These are phyloP conservation scores for Turdus rufiventris DNA, from an alignment of 2,113 vertebrate genomes.

Conservation along the genomic window DNA sequence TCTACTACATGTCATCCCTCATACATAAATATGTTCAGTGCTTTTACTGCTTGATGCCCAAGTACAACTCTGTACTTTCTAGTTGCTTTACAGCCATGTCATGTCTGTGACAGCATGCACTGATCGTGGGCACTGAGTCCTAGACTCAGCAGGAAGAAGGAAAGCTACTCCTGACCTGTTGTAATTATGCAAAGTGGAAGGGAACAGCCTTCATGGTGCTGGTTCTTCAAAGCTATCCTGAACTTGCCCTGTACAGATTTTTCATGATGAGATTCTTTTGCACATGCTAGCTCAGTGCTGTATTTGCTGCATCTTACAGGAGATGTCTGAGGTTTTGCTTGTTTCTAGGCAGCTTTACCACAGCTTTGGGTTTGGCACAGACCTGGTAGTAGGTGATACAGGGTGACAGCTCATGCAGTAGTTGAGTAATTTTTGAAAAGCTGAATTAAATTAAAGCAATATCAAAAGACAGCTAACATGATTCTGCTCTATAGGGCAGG, in stretches of 20 bases:
- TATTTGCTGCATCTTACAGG: background rate
- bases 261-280: background rate
- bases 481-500: background rate
- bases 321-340: background rate
- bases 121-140: background rate
- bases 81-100: background rate
- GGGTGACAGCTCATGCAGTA: background rate
- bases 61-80: background rate
- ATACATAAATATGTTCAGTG: fast-evolving
- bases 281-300: background rate
- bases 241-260: background rate
- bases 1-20: fast-evolving
- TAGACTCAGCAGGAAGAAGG: background rate
- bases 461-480: background rate
- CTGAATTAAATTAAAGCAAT: background rate
- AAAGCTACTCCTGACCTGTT: background rate
- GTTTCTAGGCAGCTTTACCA: background rate
- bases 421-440: background rate
- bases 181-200: background rate
- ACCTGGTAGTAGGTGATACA: background rate
- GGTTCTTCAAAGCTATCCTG: background rate
- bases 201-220: background rate
- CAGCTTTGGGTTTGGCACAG: background rate
- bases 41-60: background rate
- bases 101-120: fast-evolving